Base-by-base conservation (phyloP, 2,888 invertebrate species). In the Microdon myrmicae region DNA sequence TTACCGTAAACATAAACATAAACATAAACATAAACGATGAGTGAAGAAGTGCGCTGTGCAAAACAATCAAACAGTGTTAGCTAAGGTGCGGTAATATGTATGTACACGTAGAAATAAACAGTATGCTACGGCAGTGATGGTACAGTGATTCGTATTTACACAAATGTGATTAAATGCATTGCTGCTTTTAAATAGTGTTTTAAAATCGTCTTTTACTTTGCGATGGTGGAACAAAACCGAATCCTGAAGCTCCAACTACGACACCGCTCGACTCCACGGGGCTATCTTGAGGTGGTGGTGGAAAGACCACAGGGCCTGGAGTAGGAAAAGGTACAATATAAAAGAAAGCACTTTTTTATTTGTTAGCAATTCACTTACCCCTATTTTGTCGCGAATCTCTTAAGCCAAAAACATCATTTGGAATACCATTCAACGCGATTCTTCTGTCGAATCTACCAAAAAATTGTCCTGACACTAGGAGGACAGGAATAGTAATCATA, bases 251-350 rank as follows among this genome's bases (percentile, higher is more conserved):
- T 54, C 92, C 92, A 19, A 88, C 87, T 49, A 91, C 83, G 23
- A 92, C 92, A 10, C 92, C 92, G 75, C 90, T 91, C 69, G 88
- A 87, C 78, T 88, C 87, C 67, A 85, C 82, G 29, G 88, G 84
- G 70, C 88, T 87, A 60, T 87, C 86, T 70, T 84, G 81, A 5
- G 88, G 88, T 14, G 86, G 84, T 54, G 86, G 85, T 23, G 90
- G 90, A 82, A 92, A 92, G 39, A 90, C 84, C 38, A 92, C 90
- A 59, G 92, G 92, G 71, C 92, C 92, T 87, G 83, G 19, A 81
- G 81, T 16, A 38, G 66, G 66, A 56, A 37, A 32, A 44, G 14
- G 34, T 16, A 49, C 39, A 25, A 2, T 16, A 20, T 19, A 47
- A 48, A 55, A 8, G 4, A n/a, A 9, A 35, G 29, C 3, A 28